A percentile compares a stretch with the other conserved stretches of the same genome.
phyloP scores from a whole-genome alignment of 2,888 invertebrate species.

The Eilema griseolum region DNA sequence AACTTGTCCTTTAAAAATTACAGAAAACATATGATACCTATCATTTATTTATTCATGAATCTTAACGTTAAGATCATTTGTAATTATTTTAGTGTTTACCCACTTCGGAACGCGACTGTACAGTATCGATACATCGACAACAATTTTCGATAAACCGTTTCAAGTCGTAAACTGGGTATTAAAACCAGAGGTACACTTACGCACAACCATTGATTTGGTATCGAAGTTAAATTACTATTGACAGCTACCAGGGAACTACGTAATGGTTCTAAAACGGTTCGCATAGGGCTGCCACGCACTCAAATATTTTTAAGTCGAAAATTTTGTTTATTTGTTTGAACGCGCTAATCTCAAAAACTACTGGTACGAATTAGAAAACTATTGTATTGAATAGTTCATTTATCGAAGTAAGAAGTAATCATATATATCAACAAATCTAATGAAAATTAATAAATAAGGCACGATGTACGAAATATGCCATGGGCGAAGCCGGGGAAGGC shows the following conservation, averaged over 20 bases:
- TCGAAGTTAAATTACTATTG: slow-evolving; percentile 54
- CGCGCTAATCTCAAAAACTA: too few relatives aligned
- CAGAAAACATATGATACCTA: too few relatives aligned
- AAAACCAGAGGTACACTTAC: slow-evolving; percentile 49
- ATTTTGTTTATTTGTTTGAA: too few relatives aligned
- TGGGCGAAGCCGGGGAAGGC: too few relatives aligned
- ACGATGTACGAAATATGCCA: too few relatives aligned
- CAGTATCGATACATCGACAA: slow-evolving; percentile 48
- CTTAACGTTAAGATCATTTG: not conserved
- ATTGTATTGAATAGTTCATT: too few relatives aligned
- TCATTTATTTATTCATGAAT: not conserved
- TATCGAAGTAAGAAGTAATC: too few relatives aligned
- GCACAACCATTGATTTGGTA: slow-evolving; percentile 42
- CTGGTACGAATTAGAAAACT: too few relatives aligned
- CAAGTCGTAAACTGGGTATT: slow-evolving; percentile 60
- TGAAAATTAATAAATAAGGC: too few relatives aligned
- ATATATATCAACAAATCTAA: too few relatives aligned
- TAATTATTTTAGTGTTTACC: not conserved
- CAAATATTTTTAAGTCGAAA: not conserved
- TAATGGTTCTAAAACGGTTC: slow-evolving; percentile 27
- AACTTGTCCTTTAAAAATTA: too few relatives aligned
- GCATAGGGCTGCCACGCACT: slow-evolving; percentile 15
- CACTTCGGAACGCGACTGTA: slow-evolving; percentile 23
- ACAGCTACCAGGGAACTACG: slow-evolving; percentile 44
- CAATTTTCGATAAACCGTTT: slow-evolving; percentile 63